A percentile compares a stretch with the other conserved stretches of the same genome.
Conservation (phyloP, 1,140 invertebrate species). For the Tenebrio molitor region DNA sequence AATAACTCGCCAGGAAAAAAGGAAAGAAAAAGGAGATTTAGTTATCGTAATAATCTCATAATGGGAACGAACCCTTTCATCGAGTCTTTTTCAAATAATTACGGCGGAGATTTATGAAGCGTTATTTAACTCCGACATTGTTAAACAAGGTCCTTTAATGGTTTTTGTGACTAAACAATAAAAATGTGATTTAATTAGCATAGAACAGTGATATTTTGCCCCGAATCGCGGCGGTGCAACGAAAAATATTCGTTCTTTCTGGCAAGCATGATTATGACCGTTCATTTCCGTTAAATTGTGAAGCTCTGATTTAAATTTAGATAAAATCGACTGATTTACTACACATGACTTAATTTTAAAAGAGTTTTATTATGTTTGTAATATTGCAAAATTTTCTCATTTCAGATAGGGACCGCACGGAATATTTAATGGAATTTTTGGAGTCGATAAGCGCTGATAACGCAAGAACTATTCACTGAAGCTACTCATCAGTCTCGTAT, state of each 20-base stretch:
- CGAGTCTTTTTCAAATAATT: conserved; percentile 7
- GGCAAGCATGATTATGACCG: conserved; percentile 29
- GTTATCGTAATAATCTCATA: conserved; percentile 7
- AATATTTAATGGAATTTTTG: conserved; percentile 25
- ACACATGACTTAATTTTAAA: conserved; percentile 45
- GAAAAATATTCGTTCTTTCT: conserved; percentile 26
- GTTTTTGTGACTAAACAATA: conserved; percentile 23
- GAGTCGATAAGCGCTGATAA: conserved; percentile 13
- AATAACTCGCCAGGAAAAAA: no score
- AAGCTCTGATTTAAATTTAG: conserved; percentile 40
- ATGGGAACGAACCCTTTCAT: neutral
- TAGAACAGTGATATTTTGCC: conserved; percentile 12
- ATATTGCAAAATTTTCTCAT: conserved; percentile 19
- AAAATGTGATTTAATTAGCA: conserved; percentile 32
- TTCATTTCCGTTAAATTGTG: conserved; percentile 44
- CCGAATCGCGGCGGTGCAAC: neutral
- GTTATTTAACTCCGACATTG: conserved; percentile 7
- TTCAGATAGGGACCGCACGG: conserved; percentile 10
- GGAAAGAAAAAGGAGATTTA: no score
- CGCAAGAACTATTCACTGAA: conserved; percentile 1
- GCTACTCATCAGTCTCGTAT: no score
- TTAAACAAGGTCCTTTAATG: conserved; percentile 4
- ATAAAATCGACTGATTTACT: conserved; percentile 34
- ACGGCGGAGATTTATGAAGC: neutral
- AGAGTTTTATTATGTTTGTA: conserved; percentile 34